These are phyloP conservation scores for Drosophila subobscura DNA, from an alignment of 1,140 invertebrate genomes.

Conservation along the genomic window DNA sequence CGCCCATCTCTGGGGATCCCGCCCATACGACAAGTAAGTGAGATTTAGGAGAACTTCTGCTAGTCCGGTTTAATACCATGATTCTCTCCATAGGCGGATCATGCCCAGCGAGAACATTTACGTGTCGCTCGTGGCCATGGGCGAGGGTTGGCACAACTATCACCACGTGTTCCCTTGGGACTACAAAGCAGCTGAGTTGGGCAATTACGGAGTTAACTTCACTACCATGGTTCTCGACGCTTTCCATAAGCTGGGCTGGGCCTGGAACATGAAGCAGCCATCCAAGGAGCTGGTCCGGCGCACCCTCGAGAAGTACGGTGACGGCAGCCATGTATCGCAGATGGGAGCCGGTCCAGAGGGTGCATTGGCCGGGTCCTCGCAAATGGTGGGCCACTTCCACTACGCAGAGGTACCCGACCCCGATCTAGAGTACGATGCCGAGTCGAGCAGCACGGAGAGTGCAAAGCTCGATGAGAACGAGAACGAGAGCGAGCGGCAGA, in stretches of 20 bases:
- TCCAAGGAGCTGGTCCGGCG: constrained; percentile 85
- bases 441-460: constrained; percentile 80
- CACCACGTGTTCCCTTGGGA: constrained; percentile 95
- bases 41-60: not conserved
- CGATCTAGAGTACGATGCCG: constrained; percentile 71
- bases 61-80: too few relatives aligned
- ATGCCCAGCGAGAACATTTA: constrained; percentile 87
- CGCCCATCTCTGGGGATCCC: constrained; percentile 79
- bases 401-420: constrained; percentile 76
- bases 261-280: constrained; percentile 89
- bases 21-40: constrained; percentile 84
- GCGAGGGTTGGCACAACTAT: constrained; percentile 96
- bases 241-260: constrained; percentile 90
- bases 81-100: constrained; percentile 85
- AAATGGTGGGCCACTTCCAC: constrained; percentile 64
- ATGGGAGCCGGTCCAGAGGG: constrained; percentile 10
- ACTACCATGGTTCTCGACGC: constrained; percentile 88
- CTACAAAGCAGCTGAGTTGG: constrained; percentile 88
- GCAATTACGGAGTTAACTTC: constrained; percentile 83
- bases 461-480: constrained; percentile 80
- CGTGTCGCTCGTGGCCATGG: constrained; percentile 86
- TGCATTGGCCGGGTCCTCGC: constrained; percentile 14
- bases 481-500: constrained; percentile 70
- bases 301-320: constrained; percentile 86
- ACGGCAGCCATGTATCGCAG: constrained; percentile 85